Percentiles rank a stretch among this genome's conserved stretches.
These are phyloP conservation scores for Oreotrochilus melanogaster DNA, from an alignment of 2,113 vertebrate species.

Conservation along the genomic window DNA sequence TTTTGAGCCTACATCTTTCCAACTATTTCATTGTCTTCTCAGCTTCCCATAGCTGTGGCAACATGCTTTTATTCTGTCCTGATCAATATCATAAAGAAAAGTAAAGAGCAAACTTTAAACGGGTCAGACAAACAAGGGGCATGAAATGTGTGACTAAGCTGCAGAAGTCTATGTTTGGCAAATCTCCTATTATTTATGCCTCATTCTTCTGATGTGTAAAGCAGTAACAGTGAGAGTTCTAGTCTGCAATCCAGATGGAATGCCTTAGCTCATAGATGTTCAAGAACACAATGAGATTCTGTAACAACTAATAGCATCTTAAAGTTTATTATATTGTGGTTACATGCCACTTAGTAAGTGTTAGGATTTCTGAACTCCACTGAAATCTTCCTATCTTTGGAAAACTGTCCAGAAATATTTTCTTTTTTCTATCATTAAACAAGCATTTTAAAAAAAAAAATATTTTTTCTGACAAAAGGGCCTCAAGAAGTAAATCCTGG, in stretches of 20 bases:
- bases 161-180: not conserved
- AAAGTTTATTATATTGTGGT: not conserved
- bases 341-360: not conserved
- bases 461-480: not conserved
- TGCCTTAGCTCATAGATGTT: not conserved
- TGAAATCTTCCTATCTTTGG: not conserved
- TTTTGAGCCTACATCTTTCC: slow-evolving; percentile 68
- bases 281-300: not conserved
- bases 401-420: not conserved
- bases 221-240: not conserved
- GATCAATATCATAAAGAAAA: not conserved
- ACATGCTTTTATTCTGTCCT: slow-evolving; percentile 34
- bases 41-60: slow-evolving; percentile 37
- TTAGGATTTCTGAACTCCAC: not conserved
- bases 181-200: not conserved
- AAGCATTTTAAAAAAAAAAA: not conserved
- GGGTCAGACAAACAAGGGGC: not conserved
- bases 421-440: not conserved
- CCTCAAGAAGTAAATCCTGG: not conserved
- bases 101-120: slow-evolving; percentile 12
- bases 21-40: slow-evolving; percentile 62
- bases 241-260: not conserved
- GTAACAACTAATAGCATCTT: not conserved
- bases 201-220: not conserved
- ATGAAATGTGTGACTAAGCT: not conserved